Conservation (phyloP, 2,113 vertebrate genomes). For the Cephalopholis sonnerati region DNA sequence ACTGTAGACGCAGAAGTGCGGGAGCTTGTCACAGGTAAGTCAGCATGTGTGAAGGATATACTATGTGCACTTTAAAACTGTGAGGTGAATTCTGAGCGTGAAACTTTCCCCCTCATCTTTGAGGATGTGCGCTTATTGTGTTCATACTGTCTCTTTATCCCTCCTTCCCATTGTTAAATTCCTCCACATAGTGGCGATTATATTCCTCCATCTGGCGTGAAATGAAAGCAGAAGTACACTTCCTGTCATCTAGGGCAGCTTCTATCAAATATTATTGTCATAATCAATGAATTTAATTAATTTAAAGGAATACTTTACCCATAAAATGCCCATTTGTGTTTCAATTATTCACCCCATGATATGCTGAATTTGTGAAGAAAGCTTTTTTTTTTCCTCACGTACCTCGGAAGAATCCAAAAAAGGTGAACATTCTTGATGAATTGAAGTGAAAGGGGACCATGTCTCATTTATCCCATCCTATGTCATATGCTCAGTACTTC, state of each 20-base stretch:
- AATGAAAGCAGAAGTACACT: not conserved
- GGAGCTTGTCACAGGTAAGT: constrained; percentile 95
- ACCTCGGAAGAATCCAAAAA: no score
- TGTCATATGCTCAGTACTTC: no score
- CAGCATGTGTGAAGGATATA: not conserved
- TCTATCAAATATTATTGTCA: not conserved
- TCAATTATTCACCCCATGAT: no score
- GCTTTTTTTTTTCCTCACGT: no score
- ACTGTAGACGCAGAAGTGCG: constrained; percentile 93
- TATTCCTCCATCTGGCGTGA: not conserved
- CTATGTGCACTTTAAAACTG: not conserved
- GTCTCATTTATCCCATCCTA: no score
- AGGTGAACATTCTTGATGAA: no score
- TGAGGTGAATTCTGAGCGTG: not conserved
- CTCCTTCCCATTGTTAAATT: not conserved
- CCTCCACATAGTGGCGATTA: not conserved
- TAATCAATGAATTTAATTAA: not conserved
- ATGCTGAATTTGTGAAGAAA: no score
- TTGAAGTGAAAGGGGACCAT: no score
- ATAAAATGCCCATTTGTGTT: no score
- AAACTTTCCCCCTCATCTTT: not conserved
- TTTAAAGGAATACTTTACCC: not conserved
- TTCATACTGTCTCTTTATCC: not conserved
- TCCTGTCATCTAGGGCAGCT: not conserved
- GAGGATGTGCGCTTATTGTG: not conserved